A percentile compares a stretch with the other conserved stretches of the same genome.
Conservation (phyloP, 2,888 invertebrate genomes). For the Smittia sp. region DNA sequence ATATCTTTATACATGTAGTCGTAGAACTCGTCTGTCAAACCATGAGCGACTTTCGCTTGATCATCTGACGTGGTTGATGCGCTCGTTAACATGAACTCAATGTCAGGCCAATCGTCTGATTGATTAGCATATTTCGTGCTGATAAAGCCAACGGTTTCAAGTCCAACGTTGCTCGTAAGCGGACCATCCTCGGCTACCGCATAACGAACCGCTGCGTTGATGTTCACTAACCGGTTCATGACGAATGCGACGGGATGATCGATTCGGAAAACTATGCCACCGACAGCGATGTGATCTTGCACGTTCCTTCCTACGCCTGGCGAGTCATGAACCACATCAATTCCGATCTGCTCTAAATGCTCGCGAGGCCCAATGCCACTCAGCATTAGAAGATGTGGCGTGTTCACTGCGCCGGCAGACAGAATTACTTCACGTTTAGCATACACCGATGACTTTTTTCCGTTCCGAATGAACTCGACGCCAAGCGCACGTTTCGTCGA, state of each 20-base stretch:
- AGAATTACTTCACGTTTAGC: constrained; percentile 80
- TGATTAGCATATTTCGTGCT: constrained; percentile 84
- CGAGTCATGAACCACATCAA: constrained; percentile 68
- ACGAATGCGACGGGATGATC: constrained; percentile 79
- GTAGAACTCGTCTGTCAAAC: constrained; percentile 77
- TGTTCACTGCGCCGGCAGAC: constrained; percentile 84
- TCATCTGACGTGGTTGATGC: constrained; percentile 77
- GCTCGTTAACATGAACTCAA: constrained; percentile 86
- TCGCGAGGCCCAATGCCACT: constrained; percentile 74
- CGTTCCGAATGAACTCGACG: constrained; percentile 71
- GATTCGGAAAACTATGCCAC: constrained; percentile 76
- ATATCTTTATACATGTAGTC: constrained; percentile 70
- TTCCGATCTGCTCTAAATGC: constrained; percentile 70
- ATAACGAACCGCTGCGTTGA: constrained; percentile 78
- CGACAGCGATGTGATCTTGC: constrained; percentile 87
- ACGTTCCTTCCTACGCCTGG: constrained; percentile 84
- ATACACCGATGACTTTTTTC: constrained; percentile 60
- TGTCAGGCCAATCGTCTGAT: constrained; percentile 87
- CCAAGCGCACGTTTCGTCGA: constrained; percentile 70
- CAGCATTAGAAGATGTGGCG: constrained; percentile 89
- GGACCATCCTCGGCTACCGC: constrained; percentile 85
- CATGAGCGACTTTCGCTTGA: constrained; percentile 75
- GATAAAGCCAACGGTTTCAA: constrained; percentile 85
- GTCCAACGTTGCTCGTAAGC: constrained; percentile 78
- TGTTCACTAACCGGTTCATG: constrained; percentile 75